Conservation (phyloP, 2,797 vertebrate genomes). For the Pogonophryne albipinna region DNA sequence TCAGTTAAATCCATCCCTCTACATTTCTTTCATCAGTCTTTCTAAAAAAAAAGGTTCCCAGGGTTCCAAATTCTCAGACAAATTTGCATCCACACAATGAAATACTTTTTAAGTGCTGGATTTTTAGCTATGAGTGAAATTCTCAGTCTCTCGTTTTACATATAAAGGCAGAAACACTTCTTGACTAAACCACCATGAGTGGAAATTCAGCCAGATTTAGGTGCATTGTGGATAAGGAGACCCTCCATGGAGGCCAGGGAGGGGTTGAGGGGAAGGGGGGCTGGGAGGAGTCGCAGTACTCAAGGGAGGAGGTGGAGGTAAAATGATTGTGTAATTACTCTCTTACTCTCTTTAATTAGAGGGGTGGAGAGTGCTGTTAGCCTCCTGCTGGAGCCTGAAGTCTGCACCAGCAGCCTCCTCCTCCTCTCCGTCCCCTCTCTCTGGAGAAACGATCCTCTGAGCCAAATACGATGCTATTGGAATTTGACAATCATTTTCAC, state of each 20-base stretch:
- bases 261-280: constrained; percentile 9
- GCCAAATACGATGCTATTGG: neutral
- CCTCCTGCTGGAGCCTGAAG: constrained; percentile 43
- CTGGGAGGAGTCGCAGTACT: constrained; percentile 37
- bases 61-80: neutral
- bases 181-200: neutral
- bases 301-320: constrained; percentile 50
- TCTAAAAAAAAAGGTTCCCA: neutral
- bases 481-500: neutral
- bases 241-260: neutral
- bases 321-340: constrained; percentile 65
- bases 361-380: constrained; percentile 30
- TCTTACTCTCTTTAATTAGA: constrained; percentile 72
- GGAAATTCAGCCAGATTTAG: neutral
- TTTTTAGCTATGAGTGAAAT: neutral
- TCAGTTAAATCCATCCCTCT: no score
- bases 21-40: neutral
- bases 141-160: no score
- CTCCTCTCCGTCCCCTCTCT: constrained; percentile 4
- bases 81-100: neutral
- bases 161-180: no score
- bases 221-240: neutral
- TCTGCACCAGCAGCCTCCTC: constrained; percentile 23
- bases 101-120: neutral
- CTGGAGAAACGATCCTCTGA: neutral